phyloP scores from a whole-genome alignment of 2,113 vertebrate genomes.

The Thryonomys swinderianus region DNA sequence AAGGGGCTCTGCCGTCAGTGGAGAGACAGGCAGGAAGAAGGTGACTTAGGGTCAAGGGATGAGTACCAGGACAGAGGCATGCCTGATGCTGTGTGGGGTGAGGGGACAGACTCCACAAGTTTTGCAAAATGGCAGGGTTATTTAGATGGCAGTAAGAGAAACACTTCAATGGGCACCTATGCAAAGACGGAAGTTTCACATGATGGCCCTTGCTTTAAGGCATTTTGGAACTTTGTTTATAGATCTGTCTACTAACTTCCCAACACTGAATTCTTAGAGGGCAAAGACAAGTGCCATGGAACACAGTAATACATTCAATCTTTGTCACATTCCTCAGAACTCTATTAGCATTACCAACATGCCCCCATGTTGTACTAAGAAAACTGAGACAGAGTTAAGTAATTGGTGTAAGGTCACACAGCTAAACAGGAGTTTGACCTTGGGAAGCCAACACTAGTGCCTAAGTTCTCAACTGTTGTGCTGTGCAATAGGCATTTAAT shows the following conservation, averaged over 20 bases:
- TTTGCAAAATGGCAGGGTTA: conserved; percentile 7
- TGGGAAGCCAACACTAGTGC: background rate
- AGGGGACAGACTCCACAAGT: background rate
- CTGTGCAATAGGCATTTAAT: background rate
- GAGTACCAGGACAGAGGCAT: background rate
- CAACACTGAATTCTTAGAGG: conserved; percentile 43
- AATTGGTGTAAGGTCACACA: background rate
- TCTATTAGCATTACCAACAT: background rate
- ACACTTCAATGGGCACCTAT: background rate
- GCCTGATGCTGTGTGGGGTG: background rate
- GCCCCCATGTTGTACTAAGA: background rate
- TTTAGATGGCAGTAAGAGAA: background rate
- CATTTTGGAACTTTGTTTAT: conserved; percentile 41
- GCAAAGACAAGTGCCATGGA: conserved; percentile 30
- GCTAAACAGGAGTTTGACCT: background rate
- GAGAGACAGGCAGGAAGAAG: background rate
- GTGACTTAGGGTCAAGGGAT: background rate
- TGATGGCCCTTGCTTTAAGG: background rate
- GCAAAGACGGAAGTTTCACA: background rate
- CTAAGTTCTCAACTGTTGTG: background rate
- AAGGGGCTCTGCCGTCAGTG: background rate
- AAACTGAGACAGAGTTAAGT: conserved; percentile 26
- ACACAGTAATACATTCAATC: conserved; percentile 8
- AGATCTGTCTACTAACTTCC: background rate
- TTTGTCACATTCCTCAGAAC: conserved; percentile 18